Evolutionary conservation across 2,797 vertebrate species (phyloP).

Genomic region (Cephalopachus bancanus): DNA sequence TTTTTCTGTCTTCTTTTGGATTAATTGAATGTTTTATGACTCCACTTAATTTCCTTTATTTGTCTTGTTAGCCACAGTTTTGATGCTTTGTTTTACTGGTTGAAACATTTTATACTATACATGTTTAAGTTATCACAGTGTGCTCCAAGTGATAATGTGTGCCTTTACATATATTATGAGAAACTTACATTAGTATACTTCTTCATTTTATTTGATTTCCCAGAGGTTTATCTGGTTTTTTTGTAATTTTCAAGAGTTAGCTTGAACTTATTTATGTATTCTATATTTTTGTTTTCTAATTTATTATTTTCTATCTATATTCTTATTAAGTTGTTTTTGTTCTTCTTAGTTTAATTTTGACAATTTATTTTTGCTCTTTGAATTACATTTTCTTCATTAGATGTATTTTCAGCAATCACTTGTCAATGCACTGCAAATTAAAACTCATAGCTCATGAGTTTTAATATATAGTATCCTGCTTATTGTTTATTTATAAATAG

Average conservation of each 20-base stretch:
- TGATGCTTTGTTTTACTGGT: not conserved
- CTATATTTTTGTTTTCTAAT: not conserved
- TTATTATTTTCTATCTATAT: conserved; percentile 27
- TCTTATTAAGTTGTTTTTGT: conserved; percentile 9
- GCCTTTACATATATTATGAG: not conserved
- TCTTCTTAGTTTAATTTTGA: not conserved
- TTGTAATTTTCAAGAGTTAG: not conserved
- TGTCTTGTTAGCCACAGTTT: not conserved
- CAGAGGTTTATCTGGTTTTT: not conserved
- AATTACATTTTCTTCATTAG: not conserved
- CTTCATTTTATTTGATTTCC: conserved; percentile 7
- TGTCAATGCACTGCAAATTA: not conserved
- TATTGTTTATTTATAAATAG: not conserved
- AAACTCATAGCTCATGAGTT: not conserved
- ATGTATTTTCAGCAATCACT: not conserved
- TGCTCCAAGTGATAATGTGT: not conserved
- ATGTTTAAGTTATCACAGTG: not conserved
- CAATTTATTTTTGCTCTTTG: not conserved
- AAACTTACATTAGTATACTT: not conserved
- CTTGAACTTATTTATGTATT: not conserved
- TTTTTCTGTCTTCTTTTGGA: not conserved
- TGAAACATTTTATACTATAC: not conserved
- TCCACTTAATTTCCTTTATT: not conserved
- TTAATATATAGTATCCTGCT: not conserved
- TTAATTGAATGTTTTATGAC: not conserved